Evolutionary conservation across 2,797 vertebrate genomes (phyloP), one percentile per base, ranked within the genome.

Genomic region (Onychomys leucogaster): DNA sequence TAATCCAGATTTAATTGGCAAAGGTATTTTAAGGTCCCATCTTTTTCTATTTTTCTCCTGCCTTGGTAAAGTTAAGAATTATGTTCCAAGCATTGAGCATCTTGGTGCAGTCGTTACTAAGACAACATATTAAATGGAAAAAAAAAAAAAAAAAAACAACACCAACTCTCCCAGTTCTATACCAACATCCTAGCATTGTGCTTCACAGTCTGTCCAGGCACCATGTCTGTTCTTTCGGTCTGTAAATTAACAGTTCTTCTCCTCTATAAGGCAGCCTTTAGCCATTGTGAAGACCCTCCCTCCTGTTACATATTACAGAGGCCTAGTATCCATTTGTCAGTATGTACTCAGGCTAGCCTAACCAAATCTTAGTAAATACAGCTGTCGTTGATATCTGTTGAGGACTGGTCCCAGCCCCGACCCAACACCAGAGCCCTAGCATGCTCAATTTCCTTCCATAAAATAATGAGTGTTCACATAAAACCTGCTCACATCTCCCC

Each of bases 61-160:
- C 83, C 89, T 96, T 92, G 82, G 69, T 96, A 82, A 96, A 98
- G 93, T 91, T 95, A 89, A 84, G 94, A 97, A 96, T 97, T 97
- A 94, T 95, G 96, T 96, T 94, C 86, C 83, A 96, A 96, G 91
- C 80, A 75, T 46, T 87, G 83, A 94, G 83, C 86, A 85, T 96
- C 95, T 96, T 95, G 94, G 95, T 97, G 96, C 92, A 96, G 96
- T 90, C 94, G 98, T 98, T 98, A 97, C 98, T 97, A 98, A 97
- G 98, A 98, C 98, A 98, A 97, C 97, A 23, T 86, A 94, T 96
- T 96, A 95, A 97, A 95, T 94, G 95, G 93, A 95, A 83, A 95
- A 97, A 85, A 80, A 55, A 55, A 46, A 57, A 37, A 55, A 12
- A 34, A 52, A 21, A 7, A n/a, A n/a, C n/a, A n/a, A 11, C 37